Conservation (phyloP, 2,113 vertebrate genomes). For the Tragelaphus buxtoni region DNA sequence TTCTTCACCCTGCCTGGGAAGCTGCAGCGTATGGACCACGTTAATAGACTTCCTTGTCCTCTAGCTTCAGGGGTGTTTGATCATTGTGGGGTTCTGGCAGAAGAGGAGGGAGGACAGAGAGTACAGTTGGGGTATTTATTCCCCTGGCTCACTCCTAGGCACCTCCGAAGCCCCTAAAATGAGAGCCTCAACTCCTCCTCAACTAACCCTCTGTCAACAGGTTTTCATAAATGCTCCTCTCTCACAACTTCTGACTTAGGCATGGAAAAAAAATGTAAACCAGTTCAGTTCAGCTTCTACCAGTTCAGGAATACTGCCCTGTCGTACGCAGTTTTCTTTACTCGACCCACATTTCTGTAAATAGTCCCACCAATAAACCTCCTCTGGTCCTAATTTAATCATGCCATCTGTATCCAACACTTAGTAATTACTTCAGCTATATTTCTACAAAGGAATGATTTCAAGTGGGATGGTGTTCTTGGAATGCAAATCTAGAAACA, state of each 20-base stretch:
- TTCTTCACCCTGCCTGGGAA: background rate
- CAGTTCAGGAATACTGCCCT: background rate
- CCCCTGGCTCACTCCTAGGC: background rate
- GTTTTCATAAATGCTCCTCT: background rate
- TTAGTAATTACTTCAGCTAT: background rate
- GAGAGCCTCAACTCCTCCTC: background rate
- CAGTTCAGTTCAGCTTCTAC: background rate
- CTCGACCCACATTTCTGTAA: background rate
- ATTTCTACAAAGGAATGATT: background rate
- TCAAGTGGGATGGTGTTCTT: background rate
- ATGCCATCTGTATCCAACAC: background rate
- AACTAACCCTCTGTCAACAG: background rate
- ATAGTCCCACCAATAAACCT: background rate
- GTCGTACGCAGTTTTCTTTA: background rate
- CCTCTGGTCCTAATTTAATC: background rate
- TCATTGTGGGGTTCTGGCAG: background rate
- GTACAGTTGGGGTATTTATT: background rate
- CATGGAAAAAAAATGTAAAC: background rate
- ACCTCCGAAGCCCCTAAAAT: background rate
- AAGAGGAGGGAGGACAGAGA: background rate
- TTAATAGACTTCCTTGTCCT: background rate
- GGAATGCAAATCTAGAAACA: background rate
- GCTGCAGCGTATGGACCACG: fast-evolving
- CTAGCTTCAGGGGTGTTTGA: background rate
- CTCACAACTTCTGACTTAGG: background rate